Percentiles rank a stretch among this genome's conserved stretches.
Evolutionary conservation across 2,113 vertebrate genomes (phyloP).

Genomic region (Aldabrachelys gigantea): DNA sequence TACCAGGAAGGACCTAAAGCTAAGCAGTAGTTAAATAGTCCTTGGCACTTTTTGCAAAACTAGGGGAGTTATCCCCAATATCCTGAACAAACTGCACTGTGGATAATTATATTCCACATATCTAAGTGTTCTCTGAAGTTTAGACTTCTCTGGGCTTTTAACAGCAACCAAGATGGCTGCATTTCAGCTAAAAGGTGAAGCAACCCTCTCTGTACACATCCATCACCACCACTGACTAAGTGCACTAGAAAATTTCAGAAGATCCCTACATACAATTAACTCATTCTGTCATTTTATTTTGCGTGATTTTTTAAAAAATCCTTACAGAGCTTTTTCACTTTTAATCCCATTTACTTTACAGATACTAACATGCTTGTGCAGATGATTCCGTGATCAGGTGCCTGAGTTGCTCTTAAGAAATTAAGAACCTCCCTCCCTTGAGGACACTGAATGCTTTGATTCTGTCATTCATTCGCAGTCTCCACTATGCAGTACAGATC

Average conservation of each 20-base stretch:
- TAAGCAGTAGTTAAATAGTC: conserved; percentile 28
- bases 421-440: not conserved
- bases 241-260: not conserved
- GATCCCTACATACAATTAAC: not conserved
- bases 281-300: rapidly evolving
- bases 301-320: not conserved
- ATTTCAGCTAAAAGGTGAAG: not conserved
- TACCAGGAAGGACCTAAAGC: conserved; percentile 21
- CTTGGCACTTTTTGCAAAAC: not conserved
- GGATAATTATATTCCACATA: not conserved
- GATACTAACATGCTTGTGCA: not conserved
- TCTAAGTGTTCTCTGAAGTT: not conserved
- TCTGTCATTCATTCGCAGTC: not conserved
- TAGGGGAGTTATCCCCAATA: conserved; percentile 45
- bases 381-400: not conserved
- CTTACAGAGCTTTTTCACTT: not conserved
- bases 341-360: not conserved
- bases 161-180: not conserved
- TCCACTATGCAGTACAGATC: not conserved
- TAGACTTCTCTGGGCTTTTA: not conserved
- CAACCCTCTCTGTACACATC: not conserved
- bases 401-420: not conserved
- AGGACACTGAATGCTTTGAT: not conserved
- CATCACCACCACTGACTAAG: not conserved
- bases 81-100: conserved; percentile 48